These are phyloP conservation scores for Lutraria rhynchaena DNA, from an alignment of 1,140 invertebrate species.

Conservation along the genomic window DNA sequence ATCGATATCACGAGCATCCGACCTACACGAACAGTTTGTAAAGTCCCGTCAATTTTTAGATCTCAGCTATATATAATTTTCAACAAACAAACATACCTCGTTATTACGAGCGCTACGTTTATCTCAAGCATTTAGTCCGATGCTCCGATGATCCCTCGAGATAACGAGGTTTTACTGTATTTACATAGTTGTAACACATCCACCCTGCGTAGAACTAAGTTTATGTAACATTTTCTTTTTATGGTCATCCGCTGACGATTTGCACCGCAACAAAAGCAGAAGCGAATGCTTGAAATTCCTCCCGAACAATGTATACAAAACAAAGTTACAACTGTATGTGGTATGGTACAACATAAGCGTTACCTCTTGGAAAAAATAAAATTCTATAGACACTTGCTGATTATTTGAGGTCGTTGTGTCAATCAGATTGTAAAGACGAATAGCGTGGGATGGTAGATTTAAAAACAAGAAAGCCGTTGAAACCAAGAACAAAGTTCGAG, in stretches of 20 bases:
- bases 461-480: conserved; percentile 90
- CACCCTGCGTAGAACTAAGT: conserved; percentile 16
- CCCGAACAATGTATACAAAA: conserved; percentile 51
- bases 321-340: conserved; percentile 50
- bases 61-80: no score
- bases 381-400: neutral
- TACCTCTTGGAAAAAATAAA: conserved; percentile 43
- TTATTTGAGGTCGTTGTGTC: neutral
- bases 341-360: conserved; percentile 32
- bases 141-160: no score
- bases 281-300: conserved; percentile 38
- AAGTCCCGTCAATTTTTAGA: no score
- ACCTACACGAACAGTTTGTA: no score
- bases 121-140: no score
- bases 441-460: conserved; percentile 86
- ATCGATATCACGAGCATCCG: no score
- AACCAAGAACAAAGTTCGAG: conserved; percentile 91
- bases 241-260: neutral
- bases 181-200: no score
- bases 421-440: conserved; percentile 74
- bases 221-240: neutral
- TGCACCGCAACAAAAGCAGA: conserved; percentile 1
- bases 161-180: no score
- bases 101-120: no score
- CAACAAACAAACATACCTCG: no score